Base-by-base conservation (phyloP, 1,140 invertebrate species). In the Gonatopus flavifemur region DNA sequence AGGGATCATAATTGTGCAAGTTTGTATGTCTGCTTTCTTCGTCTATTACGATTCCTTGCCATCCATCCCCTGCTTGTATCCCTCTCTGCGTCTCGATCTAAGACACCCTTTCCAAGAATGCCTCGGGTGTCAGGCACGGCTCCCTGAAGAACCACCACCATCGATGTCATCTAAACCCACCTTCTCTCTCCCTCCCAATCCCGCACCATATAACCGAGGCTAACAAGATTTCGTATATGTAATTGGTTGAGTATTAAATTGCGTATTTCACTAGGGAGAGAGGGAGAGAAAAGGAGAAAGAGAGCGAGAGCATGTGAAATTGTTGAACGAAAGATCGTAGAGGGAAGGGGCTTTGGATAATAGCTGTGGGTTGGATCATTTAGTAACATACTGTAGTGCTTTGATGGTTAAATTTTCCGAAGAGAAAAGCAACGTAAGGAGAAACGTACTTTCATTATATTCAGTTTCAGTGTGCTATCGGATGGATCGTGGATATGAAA, bases 201-300 rank as follows among this genome's bases (percentile, higher is more conserved):
- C 56, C 49, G 38, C 43, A 52, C 65, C 66, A 59, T 75, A 74
- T 76, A 75, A 77, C 75, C 72, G 59, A 63, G 66, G 65, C 74
- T 78, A 78, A 77, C 76, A 78, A 78, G 76, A 77, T 78, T 78
- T 78, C 73, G 74, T 76, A 72, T 70, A 76, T 77, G 73, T 78
- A 78, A 78, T 78, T 78, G 76, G 74, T 76, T 63, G 74, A 71
- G 71, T 78, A 78, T 77, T 78, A 78, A 78, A 78, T 77, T 78
- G 76, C 72, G 72, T 73, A 76, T 77, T 77, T 70, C 66, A 62
- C 55, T 52, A n/a, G n/a, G n/a, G n/a, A n/a, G n/a, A n/a, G n/a
- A 33, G 31, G 28, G 19, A 28, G 25, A 30, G 7, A 21, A 15
- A 24, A n/a, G n/a, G n/a, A n/a, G n/a, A n/a, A n/a, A n/a, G n/a